Percentiles rank a stretch among this genome's conserved stretches.
These are phyloP conservation scores for Todiramphus saurophagus DNA, from an alignment of 2,113 vertebrate genomes.

Conservation along the genomic window DNA sequence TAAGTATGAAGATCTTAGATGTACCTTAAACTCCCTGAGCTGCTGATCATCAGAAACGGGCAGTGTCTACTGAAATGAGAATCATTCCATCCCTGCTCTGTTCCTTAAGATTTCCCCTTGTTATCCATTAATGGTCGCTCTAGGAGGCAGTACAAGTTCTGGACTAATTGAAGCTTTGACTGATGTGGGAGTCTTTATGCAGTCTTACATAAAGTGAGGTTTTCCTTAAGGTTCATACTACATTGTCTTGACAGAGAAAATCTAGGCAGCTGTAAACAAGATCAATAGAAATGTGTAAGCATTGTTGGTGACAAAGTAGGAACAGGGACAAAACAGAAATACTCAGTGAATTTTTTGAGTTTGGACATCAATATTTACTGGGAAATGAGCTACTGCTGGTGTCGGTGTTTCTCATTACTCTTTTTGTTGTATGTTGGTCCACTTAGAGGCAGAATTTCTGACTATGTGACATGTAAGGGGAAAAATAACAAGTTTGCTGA, in stretches of 20 bases:
- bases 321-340: neutral
- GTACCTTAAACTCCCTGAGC: neutral
- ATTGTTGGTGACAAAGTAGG: slow-evolving; percentile 4
- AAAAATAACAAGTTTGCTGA: neutral
- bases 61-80: neutral
- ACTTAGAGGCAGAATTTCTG: slow-evolving; percentile 9
- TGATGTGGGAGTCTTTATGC: neutral
- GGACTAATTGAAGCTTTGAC: slow-evolving; percentile 41
- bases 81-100: slow-evolving; percentile 1
- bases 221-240: slow-evolving; percentile 16
- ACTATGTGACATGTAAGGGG: neutral
- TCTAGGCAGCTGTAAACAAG: slow-evolving; percentile 47
- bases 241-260: slow-evolving; percentile 32
- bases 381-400: slow-evolving; percentile 24
- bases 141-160: slow-evolving; percentile 19
- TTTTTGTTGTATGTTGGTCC: neutral
- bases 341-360: slow-evolving; percentile 2
- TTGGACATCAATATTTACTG: slow-evolving; percentile 35
- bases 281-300: slow-evolving; percentile 46
- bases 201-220: neutral
- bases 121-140: slow-evolving; percentile 38
- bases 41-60: slow-evolving; percentile 32
- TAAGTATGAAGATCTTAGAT: slow-evolving; percentile 14
- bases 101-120: slow-evolving; percentile 36
- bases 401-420: slow-evolving; percentile 4